These are phyloP conservation scores for Silurus meridionalis DNA, from an alignment of 2,113 vertebrate species.

Conservation along the genomic window DNA sequence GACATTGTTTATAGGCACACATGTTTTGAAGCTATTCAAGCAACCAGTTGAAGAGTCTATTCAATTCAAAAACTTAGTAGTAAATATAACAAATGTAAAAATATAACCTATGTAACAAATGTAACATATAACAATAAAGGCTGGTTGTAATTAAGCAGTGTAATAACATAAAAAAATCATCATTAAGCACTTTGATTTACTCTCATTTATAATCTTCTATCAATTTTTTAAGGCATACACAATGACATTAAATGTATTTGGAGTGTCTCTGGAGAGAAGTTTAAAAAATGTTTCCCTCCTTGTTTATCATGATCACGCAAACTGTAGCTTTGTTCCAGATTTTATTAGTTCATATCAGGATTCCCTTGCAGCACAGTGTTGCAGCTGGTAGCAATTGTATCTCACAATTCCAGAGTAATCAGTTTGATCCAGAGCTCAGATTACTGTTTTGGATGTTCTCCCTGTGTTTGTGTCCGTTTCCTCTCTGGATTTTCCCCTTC, in stretches of 20 bases:
- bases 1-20: neutral
- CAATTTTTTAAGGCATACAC: neutral
- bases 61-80: neutral
- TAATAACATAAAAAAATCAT: neutral
- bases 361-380: neutral
- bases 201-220: neutral
- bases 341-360: neutral
- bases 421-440: neutral
- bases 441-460: neutral
- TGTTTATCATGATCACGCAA: neutral
- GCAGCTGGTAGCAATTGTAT: neutral
- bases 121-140: neutral
- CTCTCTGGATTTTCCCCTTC: neutral
- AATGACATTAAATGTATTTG: neutral
- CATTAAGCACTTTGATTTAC: neutral
- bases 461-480: neutral
- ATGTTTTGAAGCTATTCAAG: neutral
- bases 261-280: neutral
- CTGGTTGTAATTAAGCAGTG: neutral
- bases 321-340: neutral
- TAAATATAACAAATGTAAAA: neutral
- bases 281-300: neutral
- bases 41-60: neutral
- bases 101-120: no score
- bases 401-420: neutral